Evolutionary conservation across 2,888 invertebrate genomes (phyloP).

Genomic region (Chloroclystis v-ata): DNA sequence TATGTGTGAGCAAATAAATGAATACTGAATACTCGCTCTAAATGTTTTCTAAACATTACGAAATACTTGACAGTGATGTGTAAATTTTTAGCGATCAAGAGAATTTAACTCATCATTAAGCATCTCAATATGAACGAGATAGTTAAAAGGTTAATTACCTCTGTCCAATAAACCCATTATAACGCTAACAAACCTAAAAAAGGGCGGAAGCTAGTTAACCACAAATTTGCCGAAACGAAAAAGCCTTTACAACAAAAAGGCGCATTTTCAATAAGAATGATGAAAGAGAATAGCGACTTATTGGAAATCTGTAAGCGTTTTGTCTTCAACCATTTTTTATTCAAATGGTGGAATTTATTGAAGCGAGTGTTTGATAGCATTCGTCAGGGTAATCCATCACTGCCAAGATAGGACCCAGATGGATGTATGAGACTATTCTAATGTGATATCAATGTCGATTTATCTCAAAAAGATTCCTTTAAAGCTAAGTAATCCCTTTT

Average conservation of each 20-base stretch:
- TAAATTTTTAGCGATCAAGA: no score
- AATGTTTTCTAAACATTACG: no score
- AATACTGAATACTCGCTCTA: no score
- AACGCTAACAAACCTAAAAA: no score
- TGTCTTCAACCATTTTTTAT: slow-evolving; percentile 1
- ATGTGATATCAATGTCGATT: neutral
- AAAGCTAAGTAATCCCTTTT: no score
- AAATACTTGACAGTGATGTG: no score
- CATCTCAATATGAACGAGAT: no score
- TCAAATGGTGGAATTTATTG: slow-evolving; percentile 8
- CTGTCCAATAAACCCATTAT: neutral
- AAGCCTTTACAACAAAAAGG: neutral
- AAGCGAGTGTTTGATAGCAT: slow-evolving; percentile 9
- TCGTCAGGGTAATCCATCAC: slow-evolving; percentile 1
- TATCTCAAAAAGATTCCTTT: neutral
- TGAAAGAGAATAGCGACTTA: neutral
- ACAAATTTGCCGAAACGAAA: neutral
- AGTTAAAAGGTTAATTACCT: no score
- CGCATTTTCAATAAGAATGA: neutral
- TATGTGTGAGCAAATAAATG: no score
- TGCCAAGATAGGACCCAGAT: neutral
- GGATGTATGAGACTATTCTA: neutral
- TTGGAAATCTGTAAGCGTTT: slow-evolving; percentile 1
- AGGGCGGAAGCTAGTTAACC: no score
- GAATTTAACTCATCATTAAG: no score